A percentile compares a stretch with the other conserved stretches of the same genome.
Conservation (phyloP, 1,140 invertebrate genomes). For the Heterodera carotae region DNA sequence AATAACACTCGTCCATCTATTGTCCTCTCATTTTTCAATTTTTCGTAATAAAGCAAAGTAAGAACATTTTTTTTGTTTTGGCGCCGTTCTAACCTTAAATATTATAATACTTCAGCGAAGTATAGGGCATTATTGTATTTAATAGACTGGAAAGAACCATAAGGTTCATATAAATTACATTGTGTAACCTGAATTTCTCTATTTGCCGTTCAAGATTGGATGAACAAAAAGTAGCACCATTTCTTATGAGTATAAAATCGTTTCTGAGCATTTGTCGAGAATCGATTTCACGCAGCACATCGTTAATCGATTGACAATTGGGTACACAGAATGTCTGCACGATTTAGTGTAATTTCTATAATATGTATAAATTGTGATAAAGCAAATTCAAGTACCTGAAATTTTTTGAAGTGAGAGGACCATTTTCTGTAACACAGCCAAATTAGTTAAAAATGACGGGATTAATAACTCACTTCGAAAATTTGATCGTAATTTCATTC, state of each 20-base stretch:
- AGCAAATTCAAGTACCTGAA: constrained; percentile 22
- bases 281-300: constrained; percentile 37
- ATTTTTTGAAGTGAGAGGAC: neutral
- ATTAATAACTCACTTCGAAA: constrained; percentile 31
- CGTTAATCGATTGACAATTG: constrained; percentile 29
- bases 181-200: constrained; percentile 33
- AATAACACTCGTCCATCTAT: neutral
- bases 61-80: constrained; percentile 42
- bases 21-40: neutral
- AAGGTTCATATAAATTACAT: too few species aligned
- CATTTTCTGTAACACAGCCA: constrained; percentile 25
- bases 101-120: too few species aligned
- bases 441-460: constrained; percentile 1
- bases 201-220: constrained; percentile 26
- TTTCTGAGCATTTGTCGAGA: constrained; percentile 29
- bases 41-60: constrained; percentile 3
- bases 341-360: neutral
- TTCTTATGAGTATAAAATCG: constrained; percentile 40
- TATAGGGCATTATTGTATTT: too few species aligned
- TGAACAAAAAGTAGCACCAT: constrained; percentile 42
- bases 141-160: too few species aligned
- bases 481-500: neutral
- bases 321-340: constrained; percentile 9
- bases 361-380: neutral
- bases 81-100: constrained; percentile 30